phyloP scores from a whole-genome alignment of 2,797 vertebrate genomes.

The Alcedo atthis region DNA sequence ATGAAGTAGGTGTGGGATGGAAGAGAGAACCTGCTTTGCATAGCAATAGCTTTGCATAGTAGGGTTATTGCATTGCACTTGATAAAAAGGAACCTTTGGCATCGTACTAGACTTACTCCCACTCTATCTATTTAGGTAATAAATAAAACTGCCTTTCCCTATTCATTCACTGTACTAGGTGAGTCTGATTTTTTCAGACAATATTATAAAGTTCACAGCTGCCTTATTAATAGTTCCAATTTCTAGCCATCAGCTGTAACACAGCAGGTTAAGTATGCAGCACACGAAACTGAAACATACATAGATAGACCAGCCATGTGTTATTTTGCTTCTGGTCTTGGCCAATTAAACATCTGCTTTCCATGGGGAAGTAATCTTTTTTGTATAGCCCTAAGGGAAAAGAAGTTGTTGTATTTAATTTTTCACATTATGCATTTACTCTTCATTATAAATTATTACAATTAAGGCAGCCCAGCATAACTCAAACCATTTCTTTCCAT shows the following conservation, averaged over 20 bases:
- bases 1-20: not conserved
- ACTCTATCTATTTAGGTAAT: not conserved
- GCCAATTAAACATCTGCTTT: constrained; percentile 53
- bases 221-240: not conserved
- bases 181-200: not conserved
- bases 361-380: constrained; percentile 23
- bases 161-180: not conserved
- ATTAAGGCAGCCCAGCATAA: not conserved
- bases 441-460: not conserved
- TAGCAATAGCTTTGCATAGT: not conserved
- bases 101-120: fast-evolving
- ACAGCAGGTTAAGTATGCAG: not conserved
- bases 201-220: not conserved
- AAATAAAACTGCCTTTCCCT: not conserved
- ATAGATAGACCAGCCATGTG: constrained; percentile 3
- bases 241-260: not conserved
- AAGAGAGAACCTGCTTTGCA: not conserved
- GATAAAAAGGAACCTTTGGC: not conserved
- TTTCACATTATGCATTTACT: not conserved
- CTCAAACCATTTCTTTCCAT: not conserved
- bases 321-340: constrained; percentile 21
- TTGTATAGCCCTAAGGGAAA: not conserved
- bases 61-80: not conserved
- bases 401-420: constrained; percentile 8
- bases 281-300: not conserved